These are phyloP conservation scores for Aplysia californica DNA, from an alignment of 1,140 invertebrate genomes.

Conservation along the genomic window DNA sequence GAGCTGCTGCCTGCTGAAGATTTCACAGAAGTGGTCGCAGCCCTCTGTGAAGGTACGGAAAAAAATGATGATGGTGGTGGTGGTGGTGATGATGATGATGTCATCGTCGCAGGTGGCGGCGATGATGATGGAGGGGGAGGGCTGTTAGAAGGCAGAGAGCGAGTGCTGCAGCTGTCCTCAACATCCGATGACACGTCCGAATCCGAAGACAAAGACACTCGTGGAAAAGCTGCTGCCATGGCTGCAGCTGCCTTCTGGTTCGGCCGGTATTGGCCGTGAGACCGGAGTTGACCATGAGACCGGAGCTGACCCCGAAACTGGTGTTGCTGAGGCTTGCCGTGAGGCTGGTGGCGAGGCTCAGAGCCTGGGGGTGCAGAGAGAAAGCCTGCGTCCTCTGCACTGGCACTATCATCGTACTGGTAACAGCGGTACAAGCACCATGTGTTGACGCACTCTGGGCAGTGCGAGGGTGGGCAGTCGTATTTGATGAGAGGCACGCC, in stretches of 20 bases:
- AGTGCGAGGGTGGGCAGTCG: conserved; percentile 53
- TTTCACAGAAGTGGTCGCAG: too few relatives aligned
- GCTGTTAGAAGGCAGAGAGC: too few relatives aligned
- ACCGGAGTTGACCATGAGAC: not conserved
- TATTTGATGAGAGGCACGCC: conserved; percentile 60
- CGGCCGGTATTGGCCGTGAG: not conserved
- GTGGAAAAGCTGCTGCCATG: not conserved
- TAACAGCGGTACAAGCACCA: conserved; percentile 45
- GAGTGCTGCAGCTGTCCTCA: not conserved
- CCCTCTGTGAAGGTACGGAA: too few relatives aligned
- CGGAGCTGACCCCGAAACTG: not conserved
- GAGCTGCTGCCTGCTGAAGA: too few relatives aligned
- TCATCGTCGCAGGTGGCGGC: too few relatives aligned
- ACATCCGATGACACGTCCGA: conserved; percentile 10
- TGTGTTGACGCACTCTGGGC: conserved; percentile 55
- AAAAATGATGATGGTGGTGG: too few relatives aligned
- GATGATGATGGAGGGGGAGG: too few relatives aligned
- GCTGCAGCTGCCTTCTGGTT: not conserved
- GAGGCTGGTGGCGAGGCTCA: not conserved
- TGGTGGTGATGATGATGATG: too few relatives aligned
- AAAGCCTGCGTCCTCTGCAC: not conserved
- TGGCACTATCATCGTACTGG: conserved; percentile 23
- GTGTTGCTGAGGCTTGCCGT: not conserved
- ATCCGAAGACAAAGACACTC: conserved; percentile 4
- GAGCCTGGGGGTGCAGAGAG: not conserved